Percentiles rank a stretch among this genome's conserved stretches.
These are phyloP conservation scores for Noctua pronuba DNA, from an alignment of 2,888 invertebrate species.

Conservation along the genomic window DNA sequence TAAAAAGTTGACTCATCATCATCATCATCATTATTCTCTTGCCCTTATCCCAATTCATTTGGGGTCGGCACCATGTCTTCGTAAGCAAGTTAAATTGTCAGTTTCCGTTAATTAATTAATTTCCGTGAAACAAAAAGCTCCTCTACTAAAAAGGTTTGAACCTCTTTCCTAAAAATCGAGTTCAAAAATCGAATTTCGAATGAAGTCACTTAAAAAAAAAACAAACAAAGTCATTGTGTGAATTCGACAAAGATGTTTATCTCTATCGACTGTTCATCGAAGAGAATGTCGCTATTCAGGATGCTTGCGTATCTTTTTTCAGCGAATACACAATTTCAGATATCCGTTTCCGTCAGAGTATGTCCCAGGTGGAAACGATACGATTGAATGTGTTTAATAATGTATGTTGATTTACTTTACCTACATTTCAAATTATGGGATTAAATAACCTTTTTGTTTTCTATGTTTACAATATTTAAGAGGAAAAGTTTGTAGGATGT, in stretches of 20 bases:
- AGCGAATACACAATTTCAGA: slow-evolving; percentile 55
- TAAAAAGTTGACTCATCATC: no score
- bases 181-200: slow-evolving; percentile 8
- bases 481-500: neutral
- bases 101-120: neutral
- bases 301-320: slow-evolving; percentile 37
- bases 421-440: slow-evolving; percentile 10
- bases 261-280: slow-evolving; percentile 51
- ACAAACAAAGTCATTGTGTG: slow-evolving; percentile 45
- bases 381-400: slow-evolving; percentile 19
- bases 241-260: slow-evolving; percentile 50
- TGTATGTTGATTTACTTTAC: slow-evolving; percentile 35
- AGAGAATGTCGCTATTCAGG: slow-evolving; percentile 45
- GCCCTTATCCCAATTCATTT: no score
- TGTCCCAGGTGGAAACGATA: slow-evolving; percentile 34
- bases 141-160: neutral
- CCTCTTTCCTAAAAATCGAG: neutral
- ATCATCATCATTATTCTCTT: no score
- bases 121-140: neutral
- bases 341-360: slow-evolving; percentile 42
- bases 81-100: neutral
- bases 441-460: slow-evolving; percentile 2
- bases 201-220: slow-evolving; percentile 19
- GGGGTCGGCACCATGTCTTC: no score
- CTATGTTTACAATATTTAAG: neutral